Percentiles rank a stretch among this genome's conserved stretches.
Evolutionary conservation across 2,888 invertebrate species (phyloP).

Genomic region (Homarus gammarus): DNA sequence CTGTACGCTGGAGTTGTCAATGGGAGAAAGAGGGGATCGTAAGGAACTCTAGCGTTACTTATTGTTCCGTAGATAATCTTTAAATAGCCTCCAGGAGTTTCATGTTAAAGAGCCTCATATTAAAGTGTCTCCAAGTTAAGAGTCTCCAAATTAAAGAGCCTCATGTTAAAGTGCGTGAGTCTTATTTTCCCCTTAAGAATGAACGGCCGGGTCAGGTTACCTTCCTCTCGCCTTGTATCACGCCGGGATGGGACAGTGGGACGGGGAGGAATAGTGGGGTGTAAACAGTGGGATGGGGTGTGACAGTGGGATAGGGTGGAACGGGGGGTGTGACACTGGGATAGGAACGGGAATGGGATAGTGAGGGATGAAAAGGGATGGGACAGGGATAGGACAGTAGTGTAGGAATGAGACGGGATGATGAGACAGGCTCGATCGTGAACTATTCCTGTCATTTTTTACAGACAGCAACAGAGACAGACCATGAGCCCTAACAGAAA

Average conservation of each 20-base stretch:
- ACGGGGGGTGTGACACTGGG: background rate
- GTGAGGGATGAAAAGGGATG: background rate
- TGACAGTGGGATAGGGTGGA: background rate
- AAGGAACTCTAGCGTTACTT: too few relatives aligned
- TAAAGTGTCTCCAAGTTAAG: too few relatives aligned
- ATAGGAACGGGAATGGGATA: background rate
- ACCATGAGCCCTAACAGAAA: too few relatives aligned
- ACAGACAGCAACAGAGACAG: background rate
- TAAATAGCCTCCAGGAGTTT: too few relatives aligned
- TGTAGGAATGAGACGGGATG: background rate
- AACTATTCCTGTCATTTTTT: background rate
- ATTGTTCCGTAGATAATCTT: too few relatives aligned
- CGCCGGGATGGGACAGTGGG: background rate
- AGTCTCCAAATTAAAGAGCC: too few relatives aligned
- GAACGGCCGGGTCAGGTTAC: too few relatives aligned
- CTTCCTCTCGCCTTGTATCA: too few relatives aligned
- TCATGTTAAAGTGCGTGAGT: too few relatives aligned
- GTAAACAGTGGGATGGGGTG: too few relatives aligned
- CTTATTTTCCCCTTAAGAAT: too few relatives aligned
- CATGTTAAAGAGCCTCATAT: too few relatives aligned
- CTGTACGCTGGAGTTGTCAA: background rate
- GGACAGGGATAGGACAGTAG: background rate
- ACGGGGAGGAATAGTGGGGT: background rate
- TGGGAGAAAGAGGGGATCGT: background rate
- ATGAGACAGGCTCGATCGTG: background rate